Base-by-base conservation (phyloP, 2,888 invertebrate genomes). In the Eurytoma californica region DNA sequence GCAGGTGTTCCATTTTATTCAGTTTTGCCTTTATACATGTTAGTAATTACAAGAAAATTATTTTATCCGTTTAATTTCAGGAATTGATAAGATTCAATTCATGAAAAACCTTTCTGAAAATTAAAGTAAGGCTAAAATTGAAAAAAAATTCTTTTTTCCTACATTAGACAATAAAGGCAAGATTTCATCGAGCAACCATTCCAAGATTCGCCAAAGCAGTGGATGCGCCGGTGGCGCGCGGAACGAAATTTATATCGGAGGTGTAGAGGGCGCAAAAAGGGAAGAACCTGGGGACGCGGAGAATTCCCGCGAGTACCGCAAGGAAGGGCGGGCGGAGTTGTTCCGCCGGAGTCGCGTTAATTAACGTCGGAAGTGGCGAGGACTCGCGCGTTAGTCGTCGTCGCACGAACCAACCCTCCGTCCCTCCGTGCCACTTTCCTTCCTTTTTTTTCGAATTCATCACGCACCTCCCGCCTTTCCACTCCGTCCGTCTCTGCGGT, bases 301-400 rank as follows among this genome's bases (percentile, higher is more conserved):
- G 51, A 74, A 67, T 74, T 51, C 65, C 47, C 20, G 28, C 14
- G 60, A 57, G 75, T 68, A 18, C n/a, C 16, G 39, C 60, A 61
- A 14, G 24, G 57, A 65, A 18, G 60, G 60, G 39, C 39, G 39
- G 39, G 39, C 39, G 39, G 39, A 3, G 51, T 68, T 75, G 67
- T 68, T 75, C 60, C 60, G 47, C 18, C 51, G n/a, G 30, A 60
- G 69, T 67, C 60, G 30, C 75, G 75, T 76, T 76, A 76, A 76
- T 76, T 76, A 76, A 69, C 75, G 60, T 76, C 68, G 68, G 63
- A 66, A 76, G 63, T 57, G 63, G 63, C 68, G 30, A 61, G 68
- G 53, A 67, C 30, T 66, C 66, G 39, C 60, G 24, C 65, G 39
- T 70, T 60, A 60, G 18, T 72, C 61, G 72, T n/a, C 73, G 39